Evolutionary conservation across 2,797 vertebrate genomes (phyloP).

Genomic region (Botia kubotai): DNA sequence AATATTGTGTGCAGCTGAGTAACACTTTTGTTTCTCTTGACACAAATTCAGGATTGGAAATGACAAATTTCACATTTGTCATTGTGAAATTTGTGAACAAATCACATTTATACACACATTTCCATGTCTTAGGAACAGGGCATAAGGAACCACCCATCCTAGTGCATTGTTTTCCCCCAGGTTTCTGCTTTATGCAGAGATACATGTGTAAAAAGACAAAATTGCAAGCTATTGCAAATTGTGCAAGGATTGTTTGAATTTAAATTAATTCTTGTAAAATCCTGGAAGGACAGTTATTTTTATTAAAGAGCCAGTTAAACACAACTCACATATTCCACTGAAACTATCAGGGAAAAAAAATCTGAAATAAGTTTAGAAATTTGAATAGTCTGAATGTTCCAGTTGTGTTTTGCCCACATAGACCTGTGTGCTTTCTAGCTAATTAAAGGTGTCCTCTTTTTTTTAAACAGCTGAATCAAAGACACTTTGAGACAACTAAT

Average conservation of each 20-base stretch:
- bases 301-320: not conserved
- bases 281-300: not conserved
- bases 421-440: constrained; percentile 17
- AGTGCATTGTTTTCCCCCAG: too few species aligned
- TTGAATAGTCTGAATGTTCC: constrained; percentile 25
- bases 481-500: constrained; percentile 9
- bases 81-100: too few species aligned
- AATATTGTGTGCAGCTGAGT: not conserved
- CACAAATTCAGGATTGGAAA: not conserved
- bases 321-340: not conserved
- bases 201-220: too few species aligned
- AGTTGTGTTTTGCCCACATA: constrained; percentile 5
- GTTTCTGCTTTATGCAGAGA: too few species aligned
- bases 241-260: not conserved
- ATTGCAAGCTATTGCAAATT: not conserved
- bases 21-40: not conserved
- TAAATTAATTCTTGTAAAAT: not conserved
- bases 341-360: not conserved
- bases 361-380: constrained; percentile 10
- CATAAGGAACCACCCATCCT: too few species aligned
- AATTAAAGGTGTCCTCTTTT: constrained; percentile 19
- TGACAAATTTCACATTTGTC: too few species aligned
- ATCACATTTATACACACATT: too few species aligned
- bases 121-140: too few species aligned
- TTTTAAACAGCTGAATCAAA: constrained; percentile 35